These are phyloP conservation scores for Scaptomyza flava DNA, from an alignment of 2,888 invertebrate species.

Conservation along the genomic window DNA sequence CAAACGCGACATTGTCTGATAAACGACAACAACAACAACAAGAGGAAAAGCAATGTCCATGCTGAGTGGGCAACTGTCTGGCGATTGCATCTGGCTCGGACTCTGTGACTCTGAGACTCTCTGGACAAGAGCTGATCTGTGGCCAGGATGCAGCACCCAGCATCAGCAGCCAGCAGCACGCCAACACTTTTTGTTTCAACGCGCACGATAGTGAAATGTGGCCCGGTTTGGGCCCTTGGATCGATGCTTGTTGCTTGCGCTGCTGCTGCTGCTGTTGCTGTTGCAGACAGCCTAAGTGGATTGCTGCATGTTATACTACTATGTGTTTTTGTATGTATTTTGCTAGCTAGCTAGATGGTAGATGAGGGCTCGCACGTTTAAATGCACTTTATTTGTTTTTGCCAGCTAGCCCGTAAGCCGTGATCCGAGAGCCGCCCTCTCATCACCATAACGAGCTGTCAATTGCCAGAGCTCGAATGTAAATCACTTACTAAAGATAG, in stretches of 20 bases:
- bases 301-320: constrained; percentile 28
- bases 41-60: constrained; percentile 41
- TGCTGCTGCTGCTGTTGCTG: constrained; percentile 12
- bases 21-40: constrained; percentile 60
- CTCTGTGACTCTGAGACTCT: constrained; percentile 49
- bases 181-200: constrained; percentile 80
- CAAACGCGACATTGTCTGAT: constrained; percentile 79
- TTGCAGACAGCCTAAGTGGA: constrained; percentile 80
- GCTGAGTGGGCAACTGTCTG: constrained; percentile 66
- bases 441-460: constrained; percentile 60
- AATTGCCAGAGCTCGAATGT: constrained; percentile 57
- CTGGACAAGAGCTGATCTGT: constrained; percentile 49
- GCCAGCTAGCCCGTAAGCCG: constrained; percentile 17
- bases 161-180: constrained; percentile 60
- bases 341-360: constrained; percentile 11
- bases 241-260: constrained; percentile 23
- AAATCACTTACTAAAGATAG: constrained; percentile 51
- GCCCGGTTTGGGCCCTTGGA: constrained; percentile 47
- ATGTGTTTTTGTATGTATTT: neutral
- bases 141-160: constrained; percentile 60
- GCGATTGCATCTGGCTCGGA: constrained; percentile 61
- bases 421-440: constrained; percentile 44
- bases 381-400: constrained; percentile 71
- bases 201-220: constrained; percentile 71
- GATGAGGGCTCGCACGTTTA: constrained; percentile 45